Evolutionary conservation across 2,888 invertebrate species (phyloP).

Genomic region (Limnephilus marmoratus): DNA sequence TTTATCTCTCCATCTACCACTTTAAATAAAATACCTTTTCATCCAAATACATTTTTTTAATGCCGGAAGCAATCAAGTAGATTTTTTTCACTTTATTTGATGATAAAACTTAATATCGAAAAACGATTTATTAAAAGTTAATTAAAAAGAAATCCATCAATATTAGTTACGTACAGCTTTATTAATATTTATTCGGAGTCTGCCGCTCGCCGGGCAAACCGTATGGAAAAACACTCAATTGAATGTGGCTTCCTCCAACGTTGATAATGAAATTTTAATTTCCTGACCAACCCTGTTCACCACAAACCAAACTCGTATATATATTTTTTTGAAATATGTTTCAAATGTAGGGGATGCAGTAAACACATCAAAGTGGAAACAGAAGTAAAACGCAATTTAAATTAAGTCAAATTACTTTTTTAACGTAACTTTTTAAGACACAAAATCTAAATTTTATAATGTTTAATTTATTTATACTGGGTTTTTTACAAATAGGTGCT

Average conservation of each 20-base stretch:
- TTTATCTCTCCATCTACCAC: no score
- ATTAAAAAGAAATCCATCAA: not conserved
- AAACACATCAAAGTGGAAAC: not conserved
- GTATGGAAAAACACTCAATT: not conserved
- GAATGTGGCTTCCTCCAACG: not conserved
- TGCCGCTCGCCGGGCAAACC: not conserved
- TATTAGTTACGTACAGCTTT: not conserved
- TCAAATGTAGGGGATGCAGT: not conserved
- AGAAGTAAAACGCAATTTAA: no score
- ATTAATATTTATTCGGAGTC: not conserved
- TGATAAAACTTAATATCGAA: not conserved
- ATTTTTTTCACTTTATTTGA: not conserved
- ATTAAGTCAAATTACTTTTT: no score
- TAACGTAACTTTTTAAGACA: no score
- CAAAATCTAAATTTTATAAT: no score
- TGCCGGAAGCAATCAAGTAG: not conserved
- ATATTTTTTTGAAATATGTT: not conserved
- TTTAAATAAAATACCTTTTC: no score
- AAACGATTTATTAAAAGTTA: not conserved
- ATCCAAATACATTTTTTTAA: not conserved
- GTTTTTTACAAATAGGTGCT: no score
- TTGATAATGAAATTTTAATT: not conserved
- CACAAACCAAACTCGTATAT: not conserved
- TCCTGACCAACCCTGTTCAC: not conserved
- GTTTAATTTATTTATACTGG: no score